Base-by-base conservation (phyloP, 2,797 vertebrate genomes). In the Avahi laniger region DNA sequence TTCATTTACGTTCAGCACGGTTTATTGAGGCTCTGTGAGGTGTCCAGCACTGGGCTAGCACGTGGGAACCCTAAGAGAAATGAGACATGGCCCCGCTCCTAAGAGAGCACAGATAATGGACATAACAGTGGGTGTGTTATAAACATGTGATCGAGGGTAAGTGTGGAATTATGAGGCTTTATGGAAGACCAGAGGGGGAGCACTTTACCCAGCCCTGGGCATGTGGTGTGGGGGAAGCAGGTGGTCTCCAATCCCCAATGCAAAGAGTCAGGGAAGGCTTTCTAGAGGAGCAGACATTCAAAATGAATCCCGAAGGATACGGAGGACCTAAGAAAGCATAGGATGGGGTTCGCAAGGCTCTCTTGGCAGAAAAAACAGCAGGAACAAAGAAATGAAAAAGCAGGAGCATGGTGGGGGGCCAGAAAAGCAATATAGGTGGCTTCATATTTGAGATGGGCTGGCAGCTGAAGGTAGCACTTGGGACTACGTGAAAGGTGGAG, bases 181-280 rank as follows among this genome's bases (percentile, higher is more conserved):
- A 17, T 0, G 0, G 26, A 69, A 76, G 7, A 78, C 30, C 28
- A 89, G 30, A 89, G 12, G 13, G n/a, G 12, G 22, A 57, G 2
- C 50, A 33, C 20, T 63, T 78, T 24, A 30, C n/a, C 18, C 5
- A 59, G 43, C 4, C 24, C 17, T 69, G 15, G 22, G 30, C 17
- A 15, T 41, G 10, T 69, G 24, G 1, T 3, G 0, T 33, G 14
- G 26, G 35, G 17, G 4, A 17, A 13, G 1, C 10, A 10, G 4
- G 43, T 9, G 4, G 26, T 59, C 57, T 59, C 57, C 11, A 12
- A 8, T 67, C 78, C 81, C 26, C 14, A 43, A 18, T 59, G 48
- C 80, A 59, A 26, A 84, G 46, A 80, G 61, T 96, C 50, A 67
- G 50, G 6, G 6, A 90, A 91, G 81, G 30, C 38, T 91, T 94